phyloP scores from a whole-genome alignment of 2,113 vertebrate genomes.

The cat (Felis catus) region DNA sequence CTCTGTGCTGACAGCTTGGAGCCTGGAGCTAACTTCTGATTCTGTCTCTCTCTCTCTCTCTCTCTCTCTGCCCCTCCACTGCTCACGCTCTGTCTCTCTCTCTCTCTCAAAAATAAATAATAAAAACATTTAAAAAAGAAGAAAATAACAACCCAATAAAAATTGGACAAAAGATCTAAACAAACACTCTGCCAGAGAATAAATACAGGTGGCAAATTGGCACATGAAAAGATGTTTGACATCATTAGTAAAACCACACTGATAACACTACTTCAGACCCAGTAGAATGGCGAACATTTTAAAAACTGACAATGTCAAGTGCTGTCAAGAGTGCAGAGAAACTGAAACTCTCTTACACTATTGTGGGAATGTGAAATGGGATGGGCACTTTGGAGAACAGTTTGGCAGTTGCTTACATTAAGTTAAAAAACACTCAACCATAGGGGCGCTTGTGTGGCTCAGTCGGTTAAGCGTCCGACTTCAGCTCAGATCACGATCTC shows the following conservation, averaged over 20 bases:
- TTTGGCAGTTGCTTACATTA: slow-evolving; percentile 6
- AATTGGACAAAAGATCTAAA: neutral
- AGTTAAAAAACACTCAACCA: neutral
- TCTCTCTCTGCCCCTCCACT: no score
- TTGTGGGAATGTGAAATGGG: neutral
- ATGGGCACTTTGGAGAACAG: neutral
- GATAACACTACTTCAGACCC: neutral
- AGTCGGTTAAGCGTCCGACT: no score
- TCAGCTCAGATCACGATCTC: no score
- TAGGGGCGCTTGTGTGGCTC: no score
- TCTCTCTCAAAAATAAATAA: neutral
- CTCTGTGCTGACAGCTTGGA: no score
- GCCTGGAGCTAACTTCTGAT: no score
- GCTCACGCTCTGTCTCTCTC: no score
- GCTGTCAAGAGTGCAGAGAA: neutral
- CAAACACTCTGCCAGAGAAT: neutral
- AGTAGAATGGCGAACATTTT: neutral
- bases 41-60: no score
- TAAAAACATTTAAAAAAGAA: no score
- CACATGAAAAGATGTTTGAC: neutral
- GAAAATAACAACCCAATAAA: neutral
- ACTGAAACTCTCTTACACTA: neutral
- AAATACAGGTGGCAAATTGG: neutral
- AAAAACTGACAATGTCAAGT: neutral
- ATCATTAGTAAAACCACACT: neutral